Percentiles rank a stretch among this genome's conserved stretches.
These are phyloP conservation scores for Pycnomerus fuliginosus DNA, from an alignment of 2,888 invertebrate species.

Conservation along the genomic window DNA sequence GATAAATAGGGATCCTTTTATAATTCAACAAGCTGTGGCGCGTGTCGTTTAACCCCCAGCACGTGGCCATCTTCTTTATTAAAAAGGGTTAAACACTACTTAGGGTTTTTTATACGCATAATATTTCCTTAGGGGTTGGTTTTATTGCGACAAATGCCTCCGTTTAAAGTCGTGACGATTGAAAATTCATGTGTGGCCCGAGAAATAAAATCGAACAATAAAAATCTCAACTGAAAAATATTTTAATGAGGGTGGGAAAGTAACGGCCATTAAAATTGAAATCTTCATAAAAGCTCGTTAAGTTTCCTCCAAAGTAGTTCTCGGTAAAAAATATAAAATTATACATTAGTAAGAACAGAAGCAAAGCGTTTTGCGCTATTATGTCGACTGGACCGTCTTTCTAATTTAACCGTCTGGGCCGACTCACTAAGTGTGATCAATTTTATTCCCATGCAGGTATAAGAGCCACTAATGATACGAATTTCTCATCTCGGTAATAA, in stretches of 20 bases:
- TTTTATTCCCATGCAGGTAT: conserved; percentile 24
- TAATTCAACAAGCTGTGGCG: conserved; percentile 48
- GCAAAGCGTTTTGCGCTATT: conserved; percentile 33
- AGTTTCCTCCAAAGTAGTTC: conserved; percentile 27
- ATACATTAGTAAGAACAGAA: conserved; percentile 32
- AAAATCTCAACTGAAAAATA: conserved; percentile 10
- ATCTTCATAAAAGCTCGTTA: conserved; percentile 33
- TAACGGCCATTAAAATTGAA: conserved; percentile 28
- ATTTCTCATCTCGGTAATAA: conserved; percentile 18
- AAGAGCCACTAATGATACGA: conserved; percentile 35
- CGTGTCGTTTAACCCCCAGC: conserved; percentile 44
- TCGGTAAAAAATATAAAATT: conserved; percentile 34
- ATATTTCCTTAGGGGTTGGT: conserved; percentile 45
- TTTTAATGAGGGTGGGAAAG: conserved; percentile 25
- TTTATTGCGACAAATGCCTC: conserved; percentile 39
- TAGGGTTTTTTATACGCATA: conserved; percentile 46
- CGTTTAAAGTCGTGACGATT: neutral
- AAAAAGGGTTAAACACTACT: conserved; percentile 50
- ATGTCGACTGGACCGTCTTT: conserved; percentile 27
- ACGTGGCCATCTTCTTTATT: conserved; percentile 49
- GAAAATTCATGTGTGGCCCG: conserved; percentile 14
- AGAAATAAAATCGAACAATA: neutral
- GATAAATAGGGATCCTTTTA: conserved; percentile 32
- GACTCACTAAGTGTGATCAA: conserved; percentile 28
- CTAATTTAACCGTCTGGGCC: conserved; percentile 32